Conservation (phyloP, 2,113 vertebrate genomes). For the Rostratula benghalensis region DNA sequence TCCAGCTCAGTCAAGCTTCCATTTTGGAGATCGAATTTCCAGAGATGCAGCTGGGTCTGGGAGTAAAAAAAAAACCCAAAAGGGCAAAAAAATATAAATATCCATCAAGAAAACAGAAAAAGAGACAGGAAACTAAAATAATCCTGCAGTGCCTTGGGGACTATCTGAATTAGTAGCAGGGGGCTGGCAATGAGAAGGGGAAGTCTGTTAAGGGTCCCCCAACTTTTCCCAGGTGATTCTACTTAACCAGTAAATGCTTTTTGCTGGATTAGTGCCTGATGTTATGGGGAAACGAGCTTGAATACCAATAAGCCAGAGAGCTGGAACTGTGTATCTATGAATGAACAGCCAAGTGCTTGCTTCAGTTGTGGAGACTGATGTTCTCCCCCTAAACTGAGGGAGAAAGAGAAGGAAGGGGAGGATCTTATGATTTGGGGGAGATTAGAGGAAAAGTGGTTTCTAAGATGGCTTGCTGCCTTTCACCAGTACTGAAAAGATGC, state of each 20-base stretch:
- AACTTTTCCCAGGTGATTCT: conserved; percentile 38
- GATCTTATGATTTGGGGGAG: not conserved
- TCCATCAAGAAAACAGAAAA: not conserved
- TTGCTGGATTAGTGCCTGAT: conserved; percentile 24
- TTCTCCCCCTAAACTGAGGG: not conserved
- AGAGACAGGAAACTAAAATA: not conserved
- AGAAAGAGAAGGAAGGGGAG: not conserved
- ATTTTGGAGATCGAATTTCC: conserved; percentile 13
- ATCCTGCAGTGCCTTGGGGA: not conserved
- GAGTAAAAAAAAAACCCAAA: not conserved
- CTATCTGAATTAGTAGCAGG: not conserved
- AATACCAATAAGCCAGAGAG: conserved; percentile 19
- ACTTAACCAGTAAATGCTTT: not conserved
- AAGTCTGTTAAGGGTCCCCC: conserved; percentile 14
- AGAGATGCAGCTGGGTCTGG: conserved; percentile 37
- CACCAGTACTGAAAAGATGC: not conserved
- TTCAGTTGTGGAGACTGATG: not conserved
- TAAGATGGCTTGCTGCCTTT: not conserved
- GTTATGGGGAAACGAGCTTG: not conserved
- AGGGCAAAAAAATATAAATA: not conserved
- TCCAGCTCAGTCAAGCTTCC: conserved; percentile 35
- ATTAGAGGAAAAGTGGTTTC: accelerated
- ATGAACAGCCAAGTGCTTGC: not conserved
- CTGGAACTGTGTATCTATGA: not conserved
- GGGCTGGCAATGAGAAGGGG: not conserved